Conservation (phyloP, 2,113 vertebrate genomes). For the Mesocricetus auratus region DNA sequence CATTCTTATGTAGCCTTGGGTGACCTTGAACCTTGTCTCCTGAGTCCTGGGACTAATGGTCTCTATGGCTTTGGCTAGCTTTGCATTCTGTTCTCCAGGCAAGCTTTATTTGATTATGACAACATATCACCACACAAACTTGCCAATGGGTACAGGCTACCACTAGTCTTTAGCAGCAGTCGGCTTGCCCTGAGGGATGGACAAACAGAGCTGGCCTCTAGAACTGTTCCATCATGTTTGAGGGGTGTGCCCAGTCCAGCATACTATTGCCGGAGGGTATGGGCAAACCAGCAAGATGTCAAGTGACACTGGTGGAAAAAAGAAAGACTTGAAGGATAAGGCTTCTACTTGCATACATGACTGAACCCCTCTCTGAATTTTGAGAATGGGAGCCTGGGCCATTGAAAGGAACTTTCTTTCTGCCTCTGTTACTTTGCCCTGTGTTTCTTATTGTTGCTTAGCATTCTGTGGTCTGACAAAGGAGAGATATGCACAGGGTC, state of each 20-base stretch:
- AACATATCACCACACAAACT: neutral
- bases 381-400: neutral
- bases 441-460: neutral
- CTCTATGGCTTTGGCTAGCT: too few relatives aligned
- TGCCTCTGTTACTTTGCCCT: neutral
- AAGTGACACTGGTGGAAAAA: rapidly evolving
- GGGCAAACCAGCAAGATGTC: neutral
- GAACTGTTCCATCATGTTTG: neutral
- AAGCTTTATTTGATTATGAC: too few relatives aligned
- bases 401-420: neutral
- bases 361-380: neutral
- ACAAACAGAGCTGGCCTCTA: neutral
- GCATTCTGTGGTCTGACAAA: neutral
- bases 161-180: neutral
- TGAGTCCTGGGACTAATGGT: too few relatives aligned
- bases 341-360: too few relatives aligned
- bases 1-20: too few relatives aligned
- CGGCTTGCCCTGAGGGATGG: neutral
- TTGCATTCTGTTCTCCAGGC: too few relatives aligned
- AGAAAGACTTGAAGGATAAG: neutral
- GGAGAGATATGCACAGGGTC: neutral
- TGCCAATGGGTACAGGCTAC: neutral
- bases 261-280: neutral
- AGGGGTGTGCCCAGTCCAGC: neutral
- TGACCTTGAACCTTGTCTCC: too few relatives aligned